Conservation (phyloP, 2,888 invertebrate species). For the Eulithis testata region DNA sequence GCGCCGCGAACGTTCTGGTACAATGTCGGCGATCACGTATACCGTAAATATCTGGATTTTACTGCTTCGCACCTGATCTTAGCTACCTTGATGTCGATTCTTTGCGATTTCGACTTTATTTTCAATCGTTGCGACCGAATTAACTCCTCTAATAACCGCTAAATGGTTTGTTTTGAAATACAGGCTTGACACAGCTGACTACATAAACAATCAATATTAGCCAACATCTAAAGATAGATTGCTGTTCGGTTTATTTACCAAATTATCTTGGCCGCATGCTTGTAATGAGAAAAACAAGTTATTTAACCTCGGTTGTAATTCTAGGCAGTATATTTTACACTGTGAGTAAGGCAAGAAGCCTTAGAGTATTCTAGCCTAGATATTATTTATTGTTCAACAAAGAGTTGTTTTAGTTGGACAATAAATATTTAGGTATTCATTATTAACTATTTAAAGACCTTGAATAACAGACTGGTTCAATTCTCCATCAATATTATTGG, state of each 20-base stretch:
- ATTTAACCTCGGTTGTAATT: not conserved
- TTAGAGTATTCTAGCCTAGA: too few relatives aligned
- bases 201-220: not conserved
- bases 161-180: constrained; percentile 5
- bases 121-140: constrained; percentile 9
- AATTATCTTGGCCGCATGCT: not conserved
- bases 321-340: not conserved
- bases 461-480: too few relatives aligned
- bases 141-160: not conserved
- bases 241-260: not conserved
- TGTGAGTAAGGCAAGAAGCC: not conserved
- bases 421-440: too few relatives aligned
- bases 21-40: constrained; percentile 59
- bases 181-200: not conserved
- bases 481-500: too few relatives aligned
- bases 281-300: not conserved
- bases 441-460: too few relatives aligned
- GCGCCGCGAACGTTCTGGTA: constrained; percentile 72
- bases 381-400: too few relatives aligned
- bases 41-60: constrained; percentile 68
- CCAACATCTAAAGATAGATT: not conserved
- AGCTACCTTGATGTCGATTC: constrained; percentile 23
- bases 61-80: constrained; percentile 37
- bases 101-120: constrained; percentile 11
- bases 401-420: too few relatives aligned